Percentiles rank a stretch among this genome's conserved stretches.
Evolutionary conservation across 1,140 invertebrate genomes (phyloP).

Genomic region (Calosoma granatense): DNA sequence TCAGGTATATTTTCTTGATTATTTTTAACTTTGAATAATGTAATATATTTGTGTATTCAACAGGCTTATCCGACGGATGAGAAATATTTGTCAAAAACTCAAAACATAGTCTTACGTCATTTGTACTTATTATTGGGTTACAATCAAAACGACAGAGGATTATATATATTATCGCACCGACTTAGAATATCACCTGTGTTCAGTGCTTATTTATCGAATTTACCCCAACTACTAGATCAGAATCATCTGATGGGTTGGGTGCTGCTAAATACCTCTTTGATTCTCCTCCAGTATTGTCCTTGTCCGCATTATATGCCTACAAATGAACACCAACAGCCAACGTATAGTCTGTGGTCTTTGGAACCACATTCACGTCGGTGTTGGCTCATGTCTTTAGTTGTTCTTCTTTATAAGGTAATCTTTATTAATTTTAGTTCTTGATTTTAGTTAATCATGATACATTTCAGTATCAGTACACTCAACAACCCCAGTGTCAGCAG

Average conservation of each 20-base stretch:
- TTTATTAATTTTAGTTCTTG: not conserved
- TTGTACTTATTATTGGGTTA: slow-evolving; percentile 90
- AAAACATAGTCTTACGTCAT: slow-evolving; percentile 84
- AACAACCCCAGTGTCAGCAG: slow-evolving; percentile 66
- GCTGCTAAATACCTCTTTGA: slow-evolving; percentile 74
- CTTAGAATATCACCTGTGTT: slow-evolving; percentile 85
- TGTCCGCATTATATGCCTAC: slow-evolving; percentile 51
- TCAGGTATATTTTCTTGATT: slow-evolving; percentile 50
- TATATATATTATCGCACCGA: slow-evolving; percentile 81
- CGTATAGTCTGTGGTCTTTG: slow-evolving; percentile 80
- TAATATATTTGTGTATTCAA: slow-evolving; percentile 30
- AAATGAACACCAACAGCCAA: slow-evolving; percentile 45
- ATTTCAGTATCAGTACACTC: slow-evolving; percentile 81
- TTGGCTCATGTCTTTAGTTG: slow-evolving; percentile 90
- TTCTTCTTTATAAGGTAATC: slow-evolving; percentile 89
- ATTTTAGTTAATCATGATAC: not conserved
- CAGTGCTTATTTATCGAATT: slow-evolving; percentile 87
- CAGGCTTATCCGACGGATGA: slow-evolving; percentile 75
- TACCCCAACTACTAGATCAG: slow-evolving; percentile 88
- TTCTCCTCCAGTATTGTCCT: slow-evolving; percentile 81
- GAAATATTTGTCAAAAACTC: slow-evolving; percentile 63
- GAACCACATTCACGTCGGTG: slow-evolving; percentile 73
- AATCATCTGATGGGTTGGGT: slow-evolving; percentile 85
- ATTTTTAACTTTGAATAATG: slow-evolving; percentile 14
- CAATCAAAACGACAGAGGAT: slow-evolving; percentile 79